These are phyloP conservation scores for Nymphicus hollandicus DNA, from an alignment of 2,113 vertebrate genomes.

Conservation along the genomic window DNA sequence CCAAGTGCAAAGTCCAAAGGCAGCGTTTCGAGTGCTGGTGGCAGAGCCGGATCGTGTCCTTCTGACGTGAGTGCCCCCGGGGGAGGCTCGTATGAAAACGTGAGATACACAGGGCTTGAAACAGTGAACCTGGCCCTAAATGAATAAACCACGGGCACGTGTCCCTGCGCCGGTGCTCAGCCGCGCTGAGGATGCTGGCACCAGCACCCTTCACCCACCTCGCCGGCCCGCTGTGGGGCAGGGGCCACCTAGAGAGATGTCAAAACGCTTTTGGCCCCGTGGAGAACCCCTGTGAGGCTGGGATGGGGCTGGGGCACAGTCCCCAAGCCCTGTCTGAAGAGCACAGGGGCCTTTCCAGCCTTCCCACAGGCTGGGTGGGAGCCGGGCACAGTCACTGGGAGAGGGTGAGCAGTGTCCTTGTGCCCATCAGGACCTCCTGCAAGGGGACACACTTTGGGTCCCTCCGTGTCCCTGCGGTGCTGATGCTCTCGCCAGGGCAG, in stretches of 20 bases:
- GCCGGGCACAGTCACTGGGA: background rate
- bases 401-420: rapidly evolving
- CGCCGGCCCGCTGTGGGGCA: rapidly evolving
- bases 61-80: background rate
- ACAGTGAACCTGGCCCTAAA: slow-evolving; percentile 31
- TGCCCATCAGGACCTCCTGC: background rate
- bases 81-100: background rate
- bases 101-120: slow-evolving; percentile 59
- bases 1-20: background rate
- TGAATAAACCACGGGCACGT: slow-evolving; percentile 20
- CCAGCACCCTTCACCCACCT: background rate
- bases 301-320: background rate
- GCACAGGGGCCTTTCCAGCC: background rate
- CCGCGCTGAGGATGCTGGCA: background rate
- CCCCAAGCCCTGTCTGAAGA: background rate
- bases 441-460: rapidly evolving
- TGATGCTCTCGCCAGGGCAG: background rate
- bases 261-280: background rate
- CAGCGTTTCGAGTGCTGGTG: background rate
- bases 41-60: background rate
- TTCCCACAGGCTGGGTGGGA: background rate
- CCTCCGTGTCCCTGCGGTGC: rapidly evolving
- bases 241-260: background rate
- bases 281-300: background rate
- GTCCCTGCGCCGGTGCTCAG: background rate